A percentile compares a stretch with the other conserved stretches of the same genome.
phyloP scores from a whole-genome alignment of 2,888 invertebrate genomes.

The Xylota segnis region DNA sequence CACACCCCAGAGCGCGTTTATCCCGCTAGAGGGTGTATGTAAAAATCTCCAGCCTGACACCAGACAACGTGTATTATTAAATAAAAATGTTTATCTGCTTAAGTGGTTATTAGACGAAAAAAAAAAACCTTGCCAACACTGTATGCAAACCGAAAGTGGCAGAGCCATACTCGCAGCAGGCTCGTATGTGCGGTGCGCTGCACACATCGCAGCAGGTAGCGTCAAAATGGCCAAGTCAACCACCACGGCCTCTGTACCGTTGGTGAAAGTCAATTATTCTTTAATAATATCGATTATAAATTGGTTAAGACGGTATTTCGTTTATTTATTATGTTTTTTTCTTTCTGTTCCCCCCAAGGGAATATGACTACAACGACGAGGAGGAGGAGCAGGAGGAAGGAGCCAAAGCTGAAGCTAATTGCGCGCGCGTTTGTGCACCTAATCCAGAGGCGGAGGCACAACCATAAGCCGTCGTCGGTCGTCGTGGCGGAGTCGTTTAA shows the following conservation, averaged over 20 bases:
- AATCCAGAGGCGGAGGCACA: conserved; percentile 27
- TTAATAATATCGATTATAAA: conserved; percentile 73
- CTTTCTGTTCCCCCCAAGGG: conserved; percentile 45
- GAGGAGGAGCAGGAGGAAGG: neutral
- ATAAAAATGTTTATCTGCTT: conserved; percentile 54
- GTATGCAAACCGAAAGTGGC: conserved; percentile 9
- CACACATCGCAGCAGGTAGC: conserved; percentile 36
- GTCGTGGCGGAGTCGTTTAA: conserved; percentile 18
- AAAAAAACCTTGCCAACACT: conserved; percentile 2
- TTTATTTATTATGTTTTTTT: conserved; percentile 5
- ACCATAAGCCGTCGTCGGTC: neutral
- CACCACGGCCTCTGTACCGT: conserved; percentile 37
- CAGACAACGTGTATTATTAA: conserved; percentile 52
- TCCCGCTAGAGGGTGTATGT: conserved; percentile 46
- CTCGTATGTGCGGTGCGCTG: conserved; percentile 37
- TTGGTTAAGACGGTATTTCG: conserved; percentile 61
- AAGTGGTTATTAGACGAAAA: conserved; percentile 62
- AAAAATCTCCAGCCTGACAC: conserved; percentile 49
- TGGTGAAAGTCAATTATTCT: conserved; percentile 75
- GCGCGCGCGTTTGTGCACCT: conserved; percentile 37
- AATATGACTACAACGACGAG: conserved; percentile 12
- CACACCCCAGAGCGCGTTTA: neutral
- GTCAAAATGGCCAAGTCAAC: conserved; percentile 39
- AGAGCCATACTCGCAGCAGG: conserved; percentile 36
- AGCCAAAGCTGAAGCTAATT: conserved; percentile 32